Evolutionary conservation across 2,797 vertebrate species (phyloP), one percentile per base, ranked within the genome.

Genomic region (Coreius guichenoti): DNA sequence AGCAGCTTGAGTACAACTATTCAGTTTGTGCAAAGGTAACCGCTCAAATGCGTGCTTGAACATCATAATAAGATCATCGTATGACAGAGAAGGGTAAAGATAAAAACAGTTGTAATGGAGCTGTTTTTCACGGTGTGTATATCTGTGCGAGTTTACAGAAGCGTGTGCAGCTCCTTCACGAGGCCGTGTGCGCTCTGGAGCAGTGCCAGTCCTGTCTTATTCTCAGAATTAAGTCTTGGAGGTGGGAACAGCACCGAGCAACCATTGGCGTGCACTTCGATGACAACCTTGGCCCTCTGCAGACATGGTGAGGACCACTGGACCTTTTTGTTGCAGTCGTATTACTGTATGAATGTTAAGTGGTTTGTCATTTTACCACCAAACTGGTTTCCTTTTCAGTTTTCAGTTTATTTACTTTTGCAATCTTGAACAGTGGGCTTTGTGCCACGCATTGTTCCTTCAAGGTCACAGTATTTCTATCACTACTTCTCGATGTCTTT

Each of bases 231-330:
- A 96, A 97, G 88, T 92, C 94, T 21, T 99, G 98, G 98, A 94
- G 95, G 83, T 95, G 96, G 90, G 95, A 97, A 63, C 98, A 99
- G 92, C 97, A 98, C 92, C 94, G 97, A 90, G 94, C 97, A 0
- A 92, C 96, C 76, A 97, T 98, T 8, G 97, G 97, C 11, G 92
- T 93, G 4, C 92, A 93, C 7, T 98, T 97, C 76, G 95, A 96
- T 3, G 96, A 97, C 23, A 96, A 95, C 92, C 94, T 98, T 80
- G 90, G 88, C 12, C 91, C 91, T 0, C 92, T 98, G 77, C 97
- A 98, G 92, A 95, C 94, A 85, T 95, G 97, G 97, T 98, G 87
- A 95, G 90, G 23, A 61, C 16, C 31, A 33, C 21, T 73, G 73
- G n/a, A 56, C 26, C 4, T 70, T 54, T 69, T 54, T 56, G 8